Percentiles rank a stretch among this genome's conserved stretches.
Conservation (phyloP, 1,140 invertebrate genomes). For the Dendrolimus kikuchii region DNA sequence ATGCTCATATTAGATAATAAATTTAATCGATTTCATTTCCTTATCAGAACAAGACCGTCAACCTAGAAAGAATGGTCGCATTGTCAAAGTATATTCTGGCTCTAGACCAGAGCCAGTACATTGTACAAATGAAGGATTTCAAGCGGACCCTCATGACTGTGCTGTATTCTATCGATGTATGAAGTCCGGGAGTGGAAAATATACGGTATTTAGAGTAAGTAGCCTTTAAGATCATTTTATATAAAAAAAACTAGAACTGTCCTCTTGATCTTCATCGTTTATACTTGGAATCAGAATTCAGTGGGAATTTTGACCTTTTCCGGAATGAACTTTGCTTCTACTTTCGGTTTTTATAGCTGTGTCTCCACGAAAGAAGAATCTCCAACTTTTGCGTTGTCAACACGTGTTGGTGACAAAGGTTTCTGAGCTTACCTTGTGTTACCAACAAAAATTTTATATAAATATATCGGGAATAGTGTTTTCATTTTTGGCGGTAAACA, state of each 20-base stretch:
- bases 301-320: no score
- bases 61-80: constrained; percentile 35
- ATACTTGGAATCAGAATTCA: no score
- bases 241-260: neutral
- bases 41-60: constrained; percentile 18
- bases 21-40: neutral
- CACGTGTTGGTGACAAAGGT: no score
- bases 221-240: neutral
- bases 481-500: no score
- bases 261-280: no score
- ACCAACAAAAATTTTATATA: no score
- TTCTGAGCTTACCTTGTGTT: no score
- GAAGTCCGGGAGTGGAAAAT: constrained; percentile 55
- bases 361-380: no score
- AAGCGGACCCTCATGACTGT: constrained; percentile 75
- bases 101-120: constrained; percentile 37
- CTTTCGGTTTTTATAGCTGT: no score
- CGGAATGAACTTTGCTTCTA: no score
- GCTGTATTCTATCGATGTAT: constrained; percentile 74
- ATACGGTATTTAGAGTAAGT: constrained; percentile 48
- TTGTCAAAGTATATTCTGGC: constrained; percentile 51
- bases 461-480: no score
- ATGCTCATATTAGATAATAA: neutral
- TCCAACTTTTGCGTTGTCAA: no score
- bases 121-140: constrained; percentile 75